Base-by-base conservation (phyloP, 2,797 vertebrate genomes). In the Agapornis canus region DNA sequence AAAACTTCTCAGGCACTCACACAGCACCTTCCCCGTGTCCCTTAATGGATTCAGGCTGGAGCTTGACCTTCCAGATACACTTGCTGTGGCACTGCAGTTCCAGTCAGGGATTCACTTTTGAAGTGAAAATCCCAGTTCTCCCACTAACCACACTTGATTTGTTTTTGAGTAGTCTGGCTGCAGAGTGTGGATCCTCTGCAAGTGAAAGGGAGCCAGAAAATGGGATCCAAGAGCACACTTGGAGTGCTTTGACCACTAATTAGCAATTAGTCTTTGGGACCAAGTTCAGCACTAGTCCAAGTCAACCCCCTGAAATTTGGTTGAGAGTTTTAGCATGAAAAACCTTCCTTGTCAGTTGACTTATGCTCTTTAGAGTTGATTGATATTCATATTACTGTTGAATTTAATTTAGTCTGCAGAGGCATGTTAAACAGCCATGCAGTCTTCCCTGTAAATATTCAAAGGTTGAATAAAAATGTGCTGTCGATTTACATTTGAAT, bases 401-500 rank as follows among this genome's bases (percentile, higher is more conserved):
- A 84, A 91, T 94, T 93, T 92, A 90, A 96, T 96, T 72, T 87
- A 65, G 10, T 79, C 57, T 95, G 78, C 39, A 59, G n/a, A 90
- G 59, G 49, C 47, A 65, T 92, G 48, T 94, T 91, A 92, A 94
- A 89, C 26, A 81, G 82, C 73, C 61, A 68, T 69, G 27, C 20
- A 13, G 39, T 79, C 78, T 89, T 90, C 75, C 87, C 66, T 75
- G 72, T 94, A 94, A 95, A 93, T 93, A 94, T 95, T 65, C 69
- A 85, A 63, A 64, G 52, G 43, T 17, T 49, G 6, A 1, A 23
- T 61, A 29, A 69, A 95, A 68, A 27, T 1, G 10, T 79, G 26
- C 66, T 87, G 75, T 65, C 63, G 29, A 93, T 96, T 94, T 92
- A 32, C 86, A 82, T 91, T 89, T 93, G 81, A 97, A 95, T 96